phyloP scores from a whole-genome alignment of 2,888 invertebrate genomes.

The Eulithis prunata region DNA sequence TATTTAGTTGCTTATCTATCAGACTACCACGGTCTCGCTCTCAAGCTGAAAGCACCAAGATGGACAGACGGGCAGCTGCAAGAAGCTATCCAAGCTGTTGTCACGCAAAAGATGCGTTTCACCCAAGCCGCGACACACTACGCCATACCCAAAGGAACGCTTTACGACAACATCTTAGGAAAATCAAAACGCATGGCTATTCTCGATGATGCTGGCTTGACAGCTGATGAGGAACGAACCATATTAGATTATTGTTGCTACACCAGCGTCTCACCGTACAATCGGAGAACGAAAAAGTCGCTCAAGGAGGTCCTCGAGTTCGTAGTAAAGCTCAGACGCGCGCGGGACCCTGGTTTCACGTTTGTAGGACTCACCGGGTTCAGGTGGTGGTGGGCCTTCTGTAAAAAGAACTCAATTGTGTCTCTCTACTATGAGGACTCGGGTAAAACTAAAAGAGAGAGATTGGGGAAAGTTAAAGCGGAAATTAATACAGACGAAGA shows the following conservation, averaged over 20 bases:
- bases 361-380: slow-evolving; percentile 89
- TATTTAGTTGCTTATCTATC: slow-evolving; percentile 62
- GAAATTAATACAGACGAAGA: slow-evolving; percentile 44
- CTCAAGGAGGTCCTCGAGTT: slow-evolving; percentile 85
- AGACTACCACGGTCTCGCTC: slow-evolving; percentile 85
- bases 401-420: slow-evolving; percentile 90
- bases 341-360: slow-evolving; percentile 86
- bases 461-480: slow-evolving; percentile 49
- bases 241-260: slow-evolving; percentile 90
- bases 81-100: slow-evolving; percentile 90
- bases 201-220: slow-evolving; percentile 87
- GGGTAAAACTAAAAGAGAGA: slow-evolving; percentile 46
- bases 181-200: slow-evolving; percentile 91
- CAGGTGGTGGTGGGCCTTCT: slow-evolving; percentile 93
- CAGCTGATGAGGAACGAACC: slow-evolving; percentile 85
- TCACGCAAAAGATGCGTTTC: slow-evolving; percentile 90
- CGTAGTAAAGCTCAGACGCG: slow-evolving; percentile 85
- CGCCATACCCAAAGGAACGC: slow-evolving; percentile 90
- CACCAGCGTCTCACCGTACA: slow-evolving; percentile 88
- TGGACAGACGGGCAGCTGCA: slow-evolving; percentile 90
- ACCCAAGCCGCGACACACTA: slow-evolving; percentile 89
- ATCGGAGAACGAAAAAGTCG: slow-evolving; percentile 88
- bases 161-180: slow-evolving; percentile 91
- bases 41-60: slow-evolving; percentile 89
- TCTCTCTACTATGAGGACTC: slow-evolving; percentile 74